These are phyloP conservation scores for Steatocranus sp. DNA, from an alignment of 2,797 vertebrate species.

Conservation along the genomic window DNA sequence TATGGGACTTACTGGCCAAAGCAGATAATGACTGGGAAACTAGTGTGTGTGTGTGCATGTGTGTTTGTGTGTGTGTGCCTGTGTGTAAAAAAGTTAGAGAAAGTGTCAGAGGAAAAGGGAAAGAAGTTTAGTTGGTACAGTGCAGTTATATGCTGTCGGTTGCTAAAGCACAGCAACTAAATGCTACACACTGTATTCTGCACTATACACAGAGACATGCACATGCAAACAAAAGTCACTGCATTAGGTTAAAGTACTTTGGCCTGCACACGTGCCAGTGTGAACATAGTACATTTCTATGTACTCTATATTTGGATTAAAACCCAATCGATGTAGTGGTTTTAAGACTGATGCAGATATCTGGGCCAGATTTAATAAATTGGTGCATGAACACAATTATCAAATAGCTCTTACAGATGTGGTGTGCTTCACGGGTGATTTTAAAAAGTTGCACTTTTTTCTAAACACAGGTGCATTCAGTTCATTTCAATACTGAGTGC, in stretches of 20 bases:
- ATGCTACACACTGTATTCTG: not conserved
- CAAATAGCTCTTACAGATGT: too few species aligned
- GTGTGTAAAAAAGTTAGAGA: not conserved
- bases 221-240: not conserved
- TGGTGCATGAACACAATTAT: too few species aligned
- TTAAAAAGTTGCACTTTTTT: too few species aligned
- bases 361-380: not conserved
- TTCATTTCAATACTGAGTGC: too few species aligned
- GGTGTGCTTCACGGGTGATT: too few species aligned
- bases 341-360: not conserved
- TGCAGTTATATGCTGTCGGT: not conserved
- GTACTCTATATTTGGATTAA: not conserved
- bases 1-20: conserved; percentile 37
- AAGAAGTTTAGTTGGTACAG: not conserved
- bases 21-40: conserved; percentile 33
- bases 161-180: not conserved
- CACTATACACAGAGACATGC: not conserved
- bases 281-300: not conserved
- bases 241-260: not conserved
- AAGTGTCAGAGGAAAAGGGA: not conserved
- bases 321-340: not conserved
- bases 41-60: not conserved
- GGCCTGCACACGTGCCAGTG: not conserved
- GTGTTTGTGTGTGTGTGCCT: not conserved
- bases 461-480: too few species aligned